These are phyloP conservation scores for Lacerta viridis DNA, from an alignment of 2,797 vertebrate genomes.

Conservation along the genomic window DNA sequence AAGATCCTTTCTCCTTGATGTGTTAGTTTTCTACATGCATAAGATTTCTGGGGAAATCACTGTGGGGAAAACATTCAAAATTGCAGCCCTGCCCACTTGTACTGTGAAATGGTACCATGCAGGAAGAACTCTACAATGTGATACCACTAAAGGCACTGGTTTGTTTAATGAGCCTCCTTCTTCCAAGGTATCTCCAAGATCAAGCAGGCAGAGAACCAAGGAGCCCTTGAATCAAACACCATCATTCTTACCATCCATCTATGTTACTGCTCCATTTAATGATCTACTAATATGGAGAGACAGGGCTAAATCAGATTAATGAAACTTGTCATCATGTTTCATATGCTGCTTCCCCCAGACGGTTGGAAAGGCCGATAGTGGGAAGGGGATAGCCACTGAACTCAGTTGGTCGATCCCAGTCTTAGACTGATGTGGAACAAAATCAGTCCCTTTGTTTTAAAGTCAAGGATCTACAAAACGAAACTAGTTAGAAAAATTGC, in stretches of 20 bases:
- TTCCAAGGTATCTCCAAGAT: background rate
- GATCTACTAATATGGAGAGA: conserved; percentile 32
- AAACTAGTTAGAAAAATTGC: background rate
- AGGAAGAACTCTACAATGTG: background rate
- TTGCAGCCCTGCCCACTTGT: background rate
- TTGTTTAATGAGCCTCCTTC: background rate
- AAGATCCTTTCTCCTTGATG: background rate
- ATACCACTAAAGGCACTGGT: background rate
- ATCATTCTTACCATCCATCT: conserved; percentile 8
- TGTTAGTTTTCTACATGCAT: background rate
- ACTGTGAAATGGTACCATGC: background rate
- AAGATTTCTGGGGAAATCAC: background rate
- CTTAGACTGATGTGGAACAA: background rate
- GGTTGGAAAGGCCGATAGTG: background rate
- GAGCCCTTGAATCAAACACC: conserved; percentile 26
- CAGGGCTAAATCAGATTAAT: background rate
- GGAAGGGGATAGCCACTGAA: conserved; percentile 19
- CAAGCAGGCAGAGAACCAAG: background rate
- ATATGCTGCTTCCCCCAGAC: background rate
- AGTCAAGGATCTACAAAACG: background rate
- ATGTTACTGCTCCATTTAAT: conserved; percentile 35
- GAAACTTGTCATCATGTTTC: conserved; percentile 1
- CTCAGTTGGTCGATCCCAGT: rapidly evolving
- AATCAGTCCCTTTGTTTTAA: background rate
- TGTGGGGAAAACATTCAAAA: background rate